These are phyloP conservation scores for Calonectris borealis DNA, from an alignment of 2,113 vertebrate genomes.

Conservation along the genomic window DNA sequence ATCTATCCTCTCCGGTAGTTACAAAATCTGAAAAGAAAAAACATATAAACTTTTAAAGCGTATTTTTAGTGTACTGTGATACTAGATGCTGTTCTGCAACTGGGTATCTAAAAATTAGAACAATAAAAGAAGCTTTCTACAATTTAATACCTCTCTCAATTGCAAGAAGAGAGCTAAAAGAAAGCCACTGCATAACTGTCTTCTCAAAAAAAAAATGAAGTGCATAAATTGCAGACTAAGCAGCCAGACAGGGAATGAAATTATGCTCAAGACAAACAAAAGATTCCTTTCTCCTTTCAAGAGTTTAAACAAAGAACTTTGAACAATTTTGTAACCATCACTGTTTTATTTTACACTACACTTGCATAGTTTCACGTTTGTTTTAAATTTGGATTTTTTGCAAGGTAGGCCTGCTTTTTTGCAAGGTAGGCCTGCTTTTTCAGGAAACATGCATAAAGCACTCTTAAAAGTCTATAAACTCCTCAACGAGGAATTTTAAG, in stretches of 20 bases:
- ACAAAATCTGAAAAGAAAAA: constrained; percentile 84
- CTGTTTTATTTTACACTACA: not conserved
- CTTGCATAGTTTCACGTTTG: not conserved
- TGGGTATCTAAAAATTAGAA: not conserved
- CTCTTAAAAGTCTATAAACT: not conserved
- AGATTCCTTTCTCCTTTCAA: not conserved
- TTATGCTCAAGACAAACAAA: not conserved
- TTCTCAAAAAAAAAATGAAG: not conserved
- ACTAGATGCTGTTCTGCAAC: not conserved
- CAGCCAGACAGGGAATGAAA: not conserved
- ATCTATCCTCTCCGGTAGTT: constrained; percentile 92
- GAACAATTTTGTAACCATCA: not conserved
- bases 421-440: not conserved
- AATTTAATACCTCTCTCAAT: not conserved
- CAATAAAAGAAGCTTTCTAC: not conserved
- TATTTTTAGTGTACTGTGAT: not conserved
- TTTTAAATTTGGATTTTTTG: not conserved
- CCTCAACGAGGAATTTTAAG: not conserved
- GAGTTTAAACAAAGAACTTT: not conserved
- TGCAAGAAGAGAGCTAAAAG: not conserved
- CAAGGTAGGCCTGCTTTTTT: not conserved
- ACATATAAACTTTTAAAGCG: not conserved
- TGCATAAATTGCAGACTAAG: not conserved
- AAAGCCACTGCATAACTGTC: not conserved
- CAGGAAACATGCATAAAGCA: not conserved